Evolutionary conservation across 2,797 vertebrate genomes (phyloP), one percentile per base, ranked within the genome.

Genomic region (Catostomus latipinnis): DNA sequence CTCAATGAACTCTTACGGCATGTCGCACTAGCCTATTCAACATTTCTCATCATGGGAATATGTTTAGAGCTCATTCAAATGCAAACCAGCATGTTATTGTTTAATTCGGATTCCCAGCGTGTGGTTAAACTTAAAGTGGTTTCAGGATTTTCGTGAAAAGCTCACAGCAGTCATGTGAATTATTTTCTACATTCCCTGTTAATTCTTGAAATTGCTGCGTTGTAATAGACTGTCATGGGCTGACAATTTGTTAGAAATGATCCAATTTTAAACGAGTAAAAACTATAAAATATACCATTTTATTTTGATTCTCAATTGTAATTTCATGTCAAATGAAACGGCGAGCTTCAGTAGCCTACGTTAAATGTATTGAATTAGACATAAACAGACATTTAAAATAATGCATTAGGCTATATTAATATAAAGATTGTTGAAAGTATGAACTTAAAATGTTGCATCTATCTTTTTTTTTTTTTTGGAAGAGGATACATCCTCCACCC

Each of bases 91-190:
- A 71, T 61, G 71, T 84, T 82, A 78, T 85, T 75, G 71, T 80
- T 78, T 84, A 84, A 86, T 88, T 86, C 82, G 67, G 74, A 78
- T 77, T 83, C 82, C 2, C 85, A 86, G 87, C 85, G 66, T 84
- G 85, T 45, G 82, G 62, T 85, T 74, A 71, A 81, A 79, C 60
- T 81, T 79, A 82, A 76, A 80, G 81, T 14, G 65, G 49, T 76
- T 78, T 73, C 16, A 57, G 56, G 72, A 43, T 72, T 76, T 76
- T 63, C 73, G 43, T 85, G 82, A 81, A 82, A 85, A 73, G 81
- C 65, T 61, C 62, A 50, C 70, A 78, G 77, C 74, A 73, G 71
- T 77, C 43, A 56, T 74, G 16, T 22, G 73, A 86, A 69, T 61
- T 63, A 49, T 67, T 71, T 43, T 49, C 16, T 22, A 54, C 63